Conservation (phyloP, 2,888 invertebrate genomes). For the Aradus depressus region DNA sequence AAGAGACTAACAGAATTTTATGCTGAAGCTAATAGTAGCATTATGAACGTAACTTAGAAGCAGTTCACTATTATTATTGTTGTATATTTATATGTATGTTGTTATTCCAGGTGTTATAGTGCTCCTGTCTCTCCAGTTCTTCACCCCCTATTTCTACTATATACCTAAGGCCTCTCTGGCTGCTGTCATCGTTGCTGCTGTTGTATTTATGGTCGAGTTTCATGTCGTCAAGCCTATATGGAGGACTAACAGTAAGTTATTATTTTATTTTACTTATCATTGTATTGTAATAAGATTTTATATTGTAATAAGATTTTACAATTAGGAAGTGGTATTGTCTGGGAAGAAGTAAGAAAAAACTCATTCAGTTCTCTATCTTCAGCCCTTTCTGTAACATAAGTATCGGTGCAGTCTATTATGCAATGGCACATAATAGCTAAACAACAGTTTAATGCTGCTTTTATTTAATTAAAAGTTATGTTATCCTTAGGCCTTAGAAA, state of each 20-base stretch:
- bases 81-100: conserved; percentile 3
- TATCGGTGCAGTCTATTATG: too few relatives aligned
- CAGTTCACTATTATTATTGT: background rate
- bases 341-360: too few relatives aligned
- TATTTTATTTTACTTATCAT: too few relatives aligned
- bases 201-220: conserved; percentile 55
- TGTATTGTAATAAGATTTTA: too few relatives aligned
- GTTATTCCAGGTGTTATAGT: conserved; percentile 39
- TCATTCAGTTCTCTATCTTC: too few relatives aligned
- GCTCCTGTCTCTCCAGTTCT: conserved; percentile 43
- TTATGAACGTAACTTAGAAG: background rate
- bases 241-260: conserved; percentile 48
- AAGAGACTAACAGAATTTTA: background rate
- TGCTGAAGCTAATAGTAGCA: background rate
- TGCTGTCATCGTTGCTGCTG: conserved; percentile 60
- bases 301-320: too few relatives aligned
- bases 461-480: too few relatives aligned
- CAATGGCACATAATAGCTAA: too few relatives aligned
- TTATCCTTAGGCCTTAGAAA: too few relatives aligned
- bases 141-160: conserved; percentile 54
- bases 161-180: conserved; percentile 55
- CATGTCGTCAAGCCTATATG: conserved; percentile 53
- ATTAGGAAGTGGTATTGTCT: too few relatives aligned
- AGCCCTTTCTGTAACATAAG: too few relatives aligned
- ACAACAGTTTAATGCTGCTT: too few relatives aligned